Base-by-base conservation (phyloP, 2,113 vertebrate genomes). In the Callithrix jacchus region DNA sequence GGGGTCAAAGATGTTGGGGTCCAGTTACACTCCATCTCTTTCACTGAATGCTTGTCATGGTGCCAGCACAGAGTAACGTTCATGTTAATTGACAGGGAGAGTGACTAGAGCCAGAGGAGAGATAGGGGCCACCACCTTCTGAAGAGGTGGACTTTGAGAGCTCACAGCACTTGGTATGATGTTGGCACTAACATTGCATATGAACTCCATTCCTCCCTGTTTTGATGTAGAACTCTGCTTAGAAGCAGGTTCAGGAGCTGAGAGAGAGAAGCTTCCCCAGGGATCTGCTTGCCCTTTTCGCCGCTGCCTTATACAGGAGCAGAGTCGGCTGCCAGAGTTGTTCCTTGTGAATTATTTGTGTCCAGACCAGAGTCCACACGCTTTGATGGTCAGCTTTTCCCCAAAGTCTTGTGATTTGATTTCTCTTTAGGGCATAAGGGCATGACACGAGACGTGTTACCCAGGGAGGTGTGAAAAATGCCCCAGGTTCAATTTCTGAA, bases 321-420 rank as follows among this genome's bases (percentile, higher is more conserved):
- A 6, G 58, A 64, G 35, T 35, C 37, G 20, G 61, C 40, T 58
- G 35, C 9, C 45, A 77, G 47, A 47, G 42, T 27, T 37, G 27
- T 49, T 52, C 47, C 61, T 90, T 77, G 16, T 52, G 86, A 87
- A 84, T 87, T 93, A 83, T 87, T 87, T 88, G 83, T 91, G n/a
- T 30, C 73, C 18, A 70, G 76, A 91, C 9, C 30, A 76, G 11
- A 93, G 12, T 30, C 61, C n/a, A 82, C 54, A 35, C 49, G 40
- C 64, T 88, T 61, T 93, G 64, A 70, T 81, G 42, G 64, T 21
- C 47, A 42, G 14, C 86, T 87, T 82, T 79, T 47, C 5, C 71
- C 21, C 32, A 54, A 68, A 27, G 3, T 23, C 54, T 71, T 93
- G 81, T 47, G 73, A 30, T 85, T 91, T 68, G 49, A 79, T 93